A percentile compares a stretch with the other conserved stretches of the same genome.
phyloP scores from a whole-genome alignment of 2,888 invertebrate species.

The Actias luna region DNA sequence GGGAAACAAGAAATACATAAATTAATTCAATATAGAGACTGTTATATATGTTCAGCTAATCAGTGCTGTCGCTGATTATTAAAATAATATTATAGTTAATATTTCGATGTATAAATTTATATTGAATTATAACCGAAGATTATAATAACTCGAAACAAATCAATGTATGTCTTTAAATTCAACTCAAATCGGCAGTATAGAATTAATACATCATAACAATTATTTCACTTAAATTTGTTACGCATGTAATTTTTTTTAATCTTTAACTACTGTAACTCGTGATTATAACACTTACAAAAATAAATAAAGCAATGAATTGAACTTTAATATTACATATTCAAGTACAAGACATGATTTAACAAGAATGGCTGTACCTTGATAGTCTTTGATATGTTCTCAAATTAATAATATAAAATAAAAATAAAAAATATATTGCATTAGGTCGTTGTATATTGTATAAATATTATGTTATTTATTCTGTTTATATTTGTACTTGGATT shows the following conservation, averaged over 20 bases:
- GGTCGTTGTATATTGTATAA: conserved; percentile 68
- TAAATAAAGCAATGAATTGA: conserved; percentile 30
- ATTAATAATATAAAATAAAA: conserved; percentile 55
- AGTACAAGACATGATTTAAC: conserved; percentile 41
- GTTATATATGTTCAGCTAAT: too few species aligned
- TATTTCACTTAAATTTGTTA: background rate
- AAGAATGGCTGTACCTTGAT: conserved; percentile 26
- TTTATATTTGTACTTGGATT: conserved; percentile 25
- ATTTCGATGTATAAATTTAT: too few species aligned
- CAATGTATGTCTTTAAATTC: too few species aligned
- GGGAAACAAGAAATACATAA: too few species aligned
- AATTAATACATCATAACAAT: too few species aligned
- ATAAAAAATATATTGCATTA: conserved; percentile 73
- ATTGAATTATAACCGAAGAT: too few species aligned
- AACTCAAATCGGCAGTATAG: too few species aligned
- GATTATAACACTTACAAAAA: background rate
- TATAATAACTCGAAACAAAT: too few species aligned
- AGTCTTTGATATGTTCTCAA: conserved; percentile 66
- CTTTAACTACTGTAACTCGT: conserved; percentile 6
- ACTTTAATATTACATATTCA: conserved; percentile 46
- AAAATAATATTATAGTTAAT: too few species aligned
- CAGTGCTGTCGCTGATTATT: too few species aligned
- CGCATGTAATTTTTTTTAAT: background rate
- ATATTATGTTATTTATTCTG: conserved; percentile 41
- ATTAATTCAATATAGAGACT: too few species aligned